Evolutionary conservation across 1,140 invertebrate species (phyloP).

Genomic region (Himalopsyche phryganea): DNA sequence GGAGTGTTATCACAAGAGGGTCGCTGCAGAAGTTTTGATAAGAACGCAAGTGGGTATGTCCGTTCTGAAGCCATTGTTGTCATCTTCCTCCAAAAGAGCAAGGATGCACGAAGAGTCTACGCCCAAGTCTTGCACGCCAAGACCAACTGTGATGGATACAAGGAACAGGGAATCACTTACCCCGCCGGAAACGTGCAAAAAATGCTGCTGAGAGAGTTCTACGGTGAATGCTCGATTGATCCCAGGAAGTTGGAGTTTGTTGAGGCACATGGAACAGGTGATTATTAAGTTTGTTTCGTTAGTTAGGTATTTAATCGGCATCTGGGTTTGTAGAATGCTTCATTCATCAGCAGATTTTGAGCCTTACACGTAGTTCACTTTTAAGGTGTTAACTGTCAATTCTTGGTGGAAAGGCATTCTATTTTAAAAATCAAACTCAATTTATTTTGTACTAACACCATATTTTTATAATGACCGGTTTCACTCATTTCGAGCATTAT

Average conservation of each 20-base stretch:
- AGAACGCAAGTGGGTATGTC: constrained; percentile 70
- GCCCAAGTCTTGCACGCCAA: constrained; percentile 52
- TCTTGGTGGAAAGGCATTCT: too few species aligned
- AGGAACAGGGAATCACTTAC: constrained; percentile 86
- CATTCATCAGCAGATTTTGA: too few species aligned
- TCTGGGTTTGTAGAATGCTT: too few species aligned
- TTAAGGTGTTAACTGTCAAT: too few species aligned
- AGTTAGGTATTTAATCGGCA: too few species aligned
- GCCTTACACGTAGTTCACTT: too few species aligned
- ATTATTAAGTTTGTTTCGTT: neutral
- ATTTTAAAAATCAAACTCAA: too few species aligned
- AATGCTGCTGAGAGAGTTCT: constrained; percentile 76
- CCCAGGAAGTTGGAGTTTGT: constrained; percentile 73
- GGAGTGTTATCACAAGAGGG: constrained; percentile 85
- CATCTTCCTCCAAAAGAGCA: constrained; percentile 77
- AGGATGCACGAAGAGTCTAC: constrained; percentile 64
- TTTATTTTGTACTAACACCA: too few species aligned
- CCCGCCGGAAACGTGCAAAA: constrained; percentile 82
- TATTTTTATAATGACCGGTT: too few species aligned
- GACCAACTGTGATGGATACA: constrained; percentile 85
- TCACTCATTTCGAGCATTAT: too few species aligned
- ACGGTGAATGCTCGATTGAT: constrained; percentile 75
- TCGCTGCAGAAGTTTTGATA: constrained; percentile 86
- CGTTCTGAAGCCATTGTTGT: constrained; percentile 75
- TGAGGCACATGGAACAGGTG: constrained; percentile 88